These are phyloP conservation scores for Salarias fasciatus DNA, from an alignment of 2,797 vertebrate genomes.

Conservation along the genomic window DNA sequence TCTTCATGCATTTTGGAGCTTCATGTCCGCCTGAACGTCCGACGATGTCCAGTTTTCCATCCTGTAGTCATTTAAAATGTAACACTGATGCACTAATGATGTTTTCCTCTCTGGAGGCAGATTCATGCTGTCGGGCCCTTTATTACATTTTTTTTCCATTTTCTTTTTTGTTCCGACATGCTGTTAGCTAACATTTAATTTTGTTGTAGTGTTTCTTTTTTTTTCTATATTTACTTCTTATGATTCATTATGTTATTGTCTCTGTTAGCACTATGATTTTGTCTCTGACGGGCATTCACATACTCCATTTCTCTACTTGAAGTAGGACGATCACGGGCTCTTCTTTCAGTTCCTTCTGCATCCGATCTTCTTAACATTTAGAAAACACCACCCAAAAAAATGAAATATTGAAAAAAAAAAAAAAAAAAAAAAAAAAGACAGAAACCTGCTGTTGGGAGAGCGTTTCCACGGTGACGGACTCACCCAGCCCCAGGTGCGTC, in stretches of 20 bases:
- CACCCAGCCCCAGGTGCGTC: too few species aligned
- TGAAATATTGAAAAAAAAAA: slow-evolving; percentile 23
- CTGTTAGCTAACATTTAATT: slow-evolving; percentile 53
- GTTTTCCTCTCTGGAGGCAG: slow-evolving; percentile 45
- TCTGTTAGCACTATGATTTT: slow-evolving; percentile 47
- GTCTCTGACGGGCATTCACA: slow-evolving; percentile 70
- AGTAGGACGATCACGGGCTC: slow-evolving; percentile 53
- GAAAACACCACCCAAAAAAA: slow-evolving; percentile 46
- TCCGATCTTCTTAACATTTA: slow-evolving; percentile 26
- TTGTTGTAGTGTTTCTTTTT: slow-evolving; percentile 43
- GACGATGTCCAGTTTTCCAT: too few species aligned
- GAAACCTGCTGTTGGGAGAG: not conserved
- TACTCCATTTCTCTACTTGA: slow-evolving; percentile 76
- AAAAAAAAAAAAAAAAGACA: too few species aligned
- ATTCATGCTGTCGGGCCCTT: slow-evolving; percentile 27
- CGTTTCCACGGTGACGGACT: too few species aligned
- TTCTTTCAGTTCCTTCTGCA: slow-evolving; percentile 38
- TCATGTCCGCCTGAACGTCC: slow-evolving; percentile 46
- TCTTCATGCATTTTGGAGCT: slow-evolving; percentile 59
- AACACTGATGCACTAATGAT: slow-evolving; percentile 67
- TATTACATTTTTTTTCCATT: slow-evolving; percentile 37
- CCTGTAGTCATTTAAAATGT: too few species aligned
- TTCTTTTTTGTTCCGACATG: slow-evolving; percentile 40
- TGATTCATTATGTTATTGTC: slow-evolving; percentile 29
- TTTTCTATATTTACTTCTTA: slow-evolving; percentile 38